Evolutionary conservation across 2,113 vertebrate genomes (phyloP), one percentile per base, ranked within the genome.

Genomic region (Chelonoidis abingdonii): DNA sequence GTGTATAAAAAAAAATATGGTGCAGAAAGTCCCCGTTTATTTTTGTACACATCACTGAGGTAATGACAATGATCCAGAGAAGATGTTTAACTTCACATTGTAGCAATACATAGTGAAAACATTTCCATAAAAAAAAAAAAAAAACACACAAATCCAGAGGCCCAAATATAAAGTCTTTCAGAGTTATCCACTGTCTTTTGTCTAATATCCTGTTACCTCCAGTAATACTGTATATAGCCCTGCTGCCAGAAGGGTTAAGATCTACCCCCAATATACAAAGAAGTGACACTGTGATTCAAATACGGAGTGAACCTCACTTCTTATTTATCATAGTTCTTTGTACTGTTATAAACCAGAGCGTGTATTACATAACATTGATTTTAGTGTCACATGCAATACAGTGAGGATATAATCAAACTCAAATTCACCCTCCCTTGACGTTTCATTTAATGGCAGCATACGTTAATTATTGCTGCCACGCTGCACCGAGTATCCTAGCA

Each of bases 21-120:
- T 19, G 52, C 93, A 96, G 44, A 97, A 97, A 97, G 94, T 89
- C 94, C 97, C 96, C 1, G n/a, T 80, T 97, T 97, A 98, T 98
- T 98, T 97, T 95, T 97, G 80, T 86, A 89, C 75, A 35, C 88
- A 54, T 95, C 92, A 94, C 81, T 44, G 54, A 69, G 90, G 57
- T 83, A 95, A 97, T 24, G 93, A 84, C 95, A 90, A 80, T 2
- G 56, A 38, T 38, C 5, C 6, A 88, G 95, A 86, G 14, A 90
- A 86, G 88, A 88, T 38, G 3, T 27, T 29, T 78, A 47, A 47
- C 75, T 78, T 78, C 12, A 78, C 13, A 29, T 29, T 47, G 44
- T 44, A 44, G 41, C 41, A 47, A 78, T 25, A 78, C 4, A 44
- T 8, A 13, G 21, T 13, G 25, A 44, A 27, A 38, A 78, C 2